phyloP scores from a whole-genome alignment of 92 coral and sea anemone species.

The Porites lobata region DNA sequence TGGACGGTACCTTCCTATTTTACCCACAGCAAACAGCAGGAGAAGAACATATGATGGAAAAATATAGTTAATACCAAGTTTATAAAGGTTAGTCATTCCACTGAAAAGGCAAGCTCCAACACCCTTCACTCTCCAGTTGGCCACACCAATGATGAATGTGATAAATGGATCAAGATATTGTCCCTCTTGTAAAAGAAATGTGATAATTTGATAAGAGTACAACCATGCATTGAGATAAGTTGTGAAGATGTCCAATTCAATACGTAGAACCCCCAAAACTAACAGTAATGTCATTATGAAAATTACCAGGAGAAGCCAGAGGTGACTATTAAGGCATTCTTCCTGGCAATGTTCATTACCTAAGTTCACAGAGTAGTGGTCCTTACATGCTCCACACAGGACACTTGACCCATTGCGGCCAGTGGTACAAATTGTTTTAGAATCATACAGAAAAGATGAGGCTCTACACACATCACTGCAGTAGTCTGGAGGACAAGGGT shows the following conservation, averaged over 20 bases:
- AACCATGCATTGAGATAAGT: constrained; percentile 91
- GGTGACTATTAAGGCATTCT: constrained; percentile 48
- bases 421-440: constrained; percentile 57
- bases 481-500: constrained; percentile 80
- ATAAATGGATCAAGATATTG: constrained; percentile 75
- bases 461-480: constrained; percentile 31
- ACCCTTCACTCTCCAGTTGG: constrained; percentile 72
- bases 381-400: constrained; percentile 86
- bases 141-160: constrained; percentile 75
- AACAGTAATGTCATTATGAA: constrained; percentile 52
- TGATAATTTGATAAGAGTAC: constrained; percentile 85
- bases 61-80: constrained; percentile 77
- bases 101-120: constrained; percentile 67
- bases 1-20: constrained; percentile 74
- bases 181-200: constrained; percentile 72
- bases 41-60: constrained; percentile 79
- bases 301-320: constrained; percentile 78
- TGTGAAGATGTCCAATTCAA: constrained; percentile 87
- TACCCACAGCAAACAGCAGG: constrained; percentile 70
- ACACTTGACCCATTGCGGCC: constrained; percentile 65
- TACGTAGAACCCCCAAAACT: constrained; percentile 78
- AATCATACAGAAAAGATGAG: constrained; percentile 42
- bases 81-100: constrained; percentile 82
- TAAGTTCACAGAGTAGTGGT: constrained; percentile 65
- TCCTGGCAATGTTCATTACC: constrained; percentile 72